phyloP scores from a whole-genome alignment of 2,113 vertebrate species.

The rabbit (Oryctolagus cuniculus) region DNA sequence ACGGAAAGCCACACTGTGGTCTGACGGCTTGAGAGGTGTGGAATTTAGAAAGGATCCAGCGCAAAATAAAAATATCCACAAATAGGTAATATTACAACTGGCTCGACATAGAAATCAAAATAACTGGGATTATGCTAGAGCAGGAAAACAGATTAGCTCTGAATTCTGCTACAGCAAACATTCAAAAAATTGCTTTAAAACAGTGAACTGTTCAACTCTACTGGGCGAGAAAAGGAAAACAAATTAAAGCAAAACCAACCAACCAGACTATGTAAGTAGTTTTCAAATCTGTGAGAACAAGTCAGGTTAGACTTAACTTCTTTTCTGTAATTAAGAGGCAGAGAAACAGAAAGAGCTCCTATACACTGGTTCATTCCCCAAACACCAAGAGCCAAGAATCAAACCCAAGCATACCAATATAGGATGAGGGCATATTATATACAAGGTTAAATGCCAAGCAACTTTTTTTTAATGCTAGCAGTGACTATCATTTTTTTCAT shows the following conservation, averaged over 20 bases:
- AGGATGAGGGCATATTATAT: too few relatives aligned
- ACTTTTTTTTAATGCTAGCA: too few relatives aligned
- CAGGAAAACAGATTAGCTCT: not conserved
- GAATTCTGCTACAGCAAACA: not conserved
- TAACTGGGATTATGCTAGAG: not conserved
- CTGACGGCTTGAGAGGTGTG: not conserved
- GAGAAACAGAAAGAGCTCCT: too few relatives aligned
- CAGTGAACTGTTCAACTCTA: not conserved
- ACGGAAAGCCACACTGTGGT: not conserved
- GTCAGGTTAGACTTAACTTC: not conserved
- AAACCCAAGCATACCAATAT: too few relatives aligned
- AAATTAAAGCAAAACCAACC: not conserved
- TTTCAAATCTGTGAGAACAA: conserved; percentile 45
- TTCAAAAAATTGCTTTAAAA: conserved; percentile 26
- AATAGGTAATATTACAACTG: not conserved
- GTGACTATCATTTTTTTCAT: too few relatives aligned
- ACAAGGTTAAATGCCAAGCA: too few relatives aligned
- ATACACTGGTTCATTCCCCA: too few relatives aligned
- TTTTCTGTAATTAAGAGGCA: too few relatives aligned
- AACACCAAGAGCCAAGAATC: too few relatives aligned
- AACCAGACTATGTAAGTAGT: not conserved
- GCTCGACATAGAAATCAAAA: not conserved
- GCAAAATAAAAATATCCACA: not conserved
- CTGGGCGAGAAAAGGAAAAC: not conserved
- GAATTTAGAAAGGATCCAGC: not conserved